Evolutionary conservation across 2,113 vertebrate species (phyloP).

Genomic region (Lophura nycthemera): DNA sequence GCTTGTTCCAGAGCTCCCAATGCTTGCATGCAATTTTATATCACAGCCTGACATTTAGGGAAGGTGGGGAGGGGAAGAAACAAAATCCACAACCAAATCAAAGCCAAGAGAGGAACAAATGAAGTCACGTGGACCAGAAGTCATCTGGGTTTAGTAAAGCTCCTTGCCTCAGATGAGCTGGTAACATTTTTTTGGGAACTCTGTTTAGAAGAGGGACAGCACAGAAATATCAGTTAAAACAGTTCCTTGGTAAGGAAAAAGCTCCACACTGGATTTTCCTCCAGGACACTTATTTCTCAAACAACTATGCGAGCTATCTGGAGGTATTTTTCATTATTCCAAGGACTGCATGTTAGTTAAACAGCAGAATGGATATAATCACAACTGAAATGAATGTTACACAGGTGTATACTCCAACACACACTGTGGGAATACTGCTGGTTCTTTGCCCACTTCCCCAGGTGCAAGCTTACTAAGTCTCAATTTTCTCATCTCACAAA

Average conservation of each 20-base stretch:
- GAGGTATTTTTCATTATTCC: neutral
- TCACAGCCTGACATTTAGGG: conserved; percentile 71
- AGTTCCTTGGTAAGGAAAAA: neutral
- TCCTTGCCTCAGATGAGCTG: conserved; percentile 55
- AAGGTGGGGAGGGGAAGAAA: conserved; percentile 70
- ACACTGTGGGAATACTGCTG: neutral
- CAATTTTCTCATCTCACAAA: neutral
- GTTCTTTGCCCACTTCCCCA: neutral
- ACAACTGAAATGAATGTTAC: neutral
- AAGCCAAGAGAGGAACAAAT: conserved; percentile 77
- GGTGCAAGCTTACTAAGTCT: neutral
- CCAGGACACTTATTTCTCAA: neutral
- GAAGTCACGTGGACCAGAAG: conserved; percentile 77
- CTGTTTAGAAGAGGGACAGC: conserved; percentile 47
- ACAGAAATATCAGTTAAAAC: neutral
- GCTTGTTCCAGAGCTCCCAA: conserved; percentile 75
- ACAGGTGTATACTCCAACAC: neutral
- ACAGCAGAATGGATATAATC: neutral
- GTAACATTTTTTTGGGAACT: neutral
- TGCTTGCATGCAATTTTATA: conserved; percentile 68
- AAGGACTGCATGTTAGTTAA: neutral
- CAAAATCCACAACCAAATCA: conserved; percentile 62
- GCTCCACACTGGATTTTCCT: neutral
- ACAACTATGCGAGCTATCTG: neutral
- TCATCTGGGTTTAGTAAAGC: conserved; percentile 72